Evolutionary conservation across 2,888 invertebrate genomes (phyloP), one percentile per base, ranked within the genome.

Genomic region (Creontiades dilutus): DNA sequence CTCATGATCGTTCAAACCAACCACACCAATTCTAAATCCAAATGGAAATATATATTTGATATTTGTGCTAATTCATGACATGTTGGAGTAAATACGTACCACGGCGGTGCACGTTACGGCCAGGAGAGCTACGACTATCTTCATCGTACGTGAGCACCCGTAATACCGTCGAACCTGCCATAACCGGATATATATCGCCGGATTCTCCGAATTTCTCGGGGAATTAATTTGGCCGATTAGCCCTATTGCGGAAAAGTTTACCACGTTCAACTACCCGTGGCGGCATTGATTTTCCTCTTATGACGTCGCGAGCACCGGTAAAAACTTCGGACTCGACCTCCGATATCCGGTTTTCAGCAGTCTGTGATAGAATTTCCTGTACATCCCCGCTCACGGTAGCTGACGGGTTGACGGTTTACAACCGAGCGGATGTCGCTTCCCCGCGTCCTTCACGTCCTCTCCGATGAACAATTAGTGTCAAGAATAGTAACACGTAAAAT

Each of bases 311-410:
- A 12, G 23, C 9, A 11, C 19, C 68, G 23, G 27, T 23, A 27
- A 23, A 68, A 68, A 23, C 12, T n/a, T 9, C 0, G 27, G 11
- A 23, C 12, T 23, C 68, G 57, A n/a, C 7, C 37, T 14, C 23
- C 68, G 68, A 19, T 68, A 68, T 68, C 68, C 68, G 68, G 23
- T 68, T 68, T 68, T 68, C 68, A 23, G 68, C 23, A 23, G 23
- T 12, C 68, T 68, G 68, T 68, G 27, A 23, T 11, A 68, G 68
- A 23, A 68, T 68, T 68, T 23, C 68, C 68, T 19, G 68, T 5
- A 13, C 23, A 9, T 68, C 68, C 19, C 9, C 16, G 52, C 11
- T 11, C 61, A 11, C 19, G 19, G 9, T 19, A 13, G 68, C 13
- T 68, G 68, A 27, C 68, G 27, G 68, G 68, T 68, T 68, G 68